Evolutionary conservation across 2,797 vertebrate genomes (phyloP), one percentile per base, ranked within the genome.

Genomic region (Pangasius macronema): DNA sequence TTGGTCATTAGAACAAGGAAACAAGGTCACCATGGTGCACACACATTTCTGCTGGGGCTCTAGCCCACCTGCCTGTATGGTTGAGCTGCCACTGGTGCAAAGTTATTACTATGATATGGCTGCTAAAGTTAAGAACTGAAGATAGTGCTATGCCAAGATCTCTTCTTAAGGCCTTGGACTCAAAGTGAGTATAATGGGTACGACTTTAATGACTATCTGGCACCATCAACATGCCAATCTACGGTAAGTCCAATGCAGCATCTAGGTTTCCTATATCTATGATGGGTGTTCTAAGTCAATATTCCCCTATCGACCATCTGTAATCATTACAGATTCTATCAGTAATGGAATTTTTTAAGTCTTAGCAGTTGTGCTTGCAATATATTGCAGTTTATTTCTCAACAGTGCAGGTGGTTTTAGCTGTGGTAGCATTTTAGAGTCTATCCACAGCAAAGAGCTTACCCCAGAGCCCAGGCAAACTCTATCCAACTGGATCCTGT

Each of bases 401-500:
- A 76, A 30, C 55, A 59, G 20, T 79, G 39, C 70, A 70, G n/a
- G 14, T 83, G 42, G 49, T 83, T 87, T 85, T 51, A 83, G 55
- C 68, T 81, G 55, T 82, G 13, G 53, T 76, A 75, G 67, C 49
- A 67, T 61, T 63, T 84, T 70, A 76, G 79, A 75, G 85, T 86
- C 57, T 59, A 83, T 67, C 36, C 46, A 63, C 87, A 84, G 42
- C n/a, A 22, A 85, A 89, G 87, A 76, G 85, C 87, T 83, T 86
- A 87, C 67, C 81, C 67, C 57, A 79, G 46, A 88, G 79, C 59
- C 63, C 82, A 80, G 72, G 67, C 57, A 81, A 85, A 70, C 72
- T 39, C 59, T 85, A 80, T 91, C 73, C 83, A 86, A 65, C 68
- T 89, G 86, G 89, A 90, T 75, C 39, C 46, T 46, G 24, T 90